A percentile compares a stretch with the other conserved stretches of the same genome.
Conservation (phyloP, 2,888 invertebrate species). For the Drosophila lutescens region DNA sequence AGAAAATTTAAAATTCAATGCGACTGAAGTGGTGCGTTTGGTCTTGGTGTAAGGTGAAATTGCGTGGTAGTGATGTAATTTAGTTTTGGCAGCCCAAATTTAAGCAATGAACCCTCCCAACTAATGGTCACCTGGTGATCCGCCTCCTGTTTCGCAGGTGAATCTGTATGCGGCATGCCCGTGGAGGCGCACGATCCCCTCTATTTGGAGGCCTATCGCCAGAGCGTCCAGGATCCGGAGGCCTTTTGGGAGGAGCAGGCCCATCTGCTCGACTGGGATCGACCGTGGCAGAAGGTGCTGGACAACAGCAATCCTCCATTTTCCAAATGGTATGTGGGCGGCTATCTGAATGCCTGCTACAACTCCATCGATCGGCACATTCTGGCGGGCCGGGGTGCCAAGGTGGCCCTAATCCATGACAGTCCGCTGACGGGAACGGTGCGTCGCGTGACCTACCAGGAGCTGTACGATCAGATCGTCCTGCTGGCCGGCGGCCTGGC, state of each 20-base stretch:
- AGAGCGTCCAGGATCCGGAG: slow-evolving; percentile 91
- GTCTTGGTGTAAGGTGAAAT: slow-evolving; percentile 1
- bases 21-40: slow-evolving; percentile 2
- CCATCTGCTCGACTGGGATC: slow-evolving; percentile 90
- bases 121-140: neutral
- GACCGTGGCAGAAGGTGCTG: slow-evolving; percentile 92
- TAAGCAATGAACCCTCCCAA: slow-evolving; percentile 37
- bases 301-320: slow-evolving; percentile 94
- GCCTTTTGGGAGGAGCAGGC: slow-evolving; percentile 95
- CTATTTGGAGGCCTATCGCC: slow-evolving; percentile 88
- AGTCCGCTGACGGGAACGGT: slow-evolving; percentile 93
- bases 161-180: slow-evolving; percentile 60
- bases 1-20: slow-evolving; percentile 53
- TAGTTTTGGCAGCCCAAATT: slow-evolving; percentile 41
- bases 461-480: slow-evolving; percentile 89
- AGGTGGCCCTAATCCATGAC: slow-evolving; percentile 94
- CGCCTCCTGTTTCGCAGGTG: slow-evolving; percentile 34
- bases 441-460: slow-evolving; percentile 91
- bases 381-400: slow-evolving; percentile 90
- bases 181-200: slow-evolving; percentile 83
- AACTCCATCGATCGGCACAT: slow-evolving; percentile 97
- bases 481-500: slow-evolving; percentile 91
- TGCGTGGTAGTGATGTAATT: slow-evolving; percentile 41
- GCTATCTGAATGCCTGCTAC: slow-evolving; percentile 96
- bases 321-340: slow-evolving; percentile 95